Evolutionary conservation across 2,888 invertebrate genomes (phyloP), one percentile per base, ranked within the genome.

Genomic region (Volucella inanis): DNA sequence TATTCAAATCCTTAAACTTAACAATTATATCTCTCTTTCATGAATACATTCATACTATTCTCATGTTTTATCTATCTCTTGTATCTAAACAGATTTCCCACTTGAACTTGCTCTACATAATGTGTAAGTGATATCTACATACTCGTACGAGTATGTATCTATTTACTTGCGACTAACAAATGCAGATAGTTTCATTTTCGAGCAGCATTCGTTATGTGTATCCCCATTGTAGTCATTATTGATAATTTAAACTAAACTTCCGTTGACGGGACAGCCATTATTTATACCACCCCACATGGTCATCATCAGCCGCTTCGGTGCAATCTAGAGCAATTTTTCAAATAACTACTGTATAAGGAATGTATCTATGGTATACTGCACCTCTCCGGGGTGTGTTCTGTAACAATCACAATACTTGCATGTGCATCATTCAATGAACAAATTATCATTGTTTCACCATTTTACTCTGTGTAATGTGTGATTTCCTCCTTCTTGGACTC

Each of bases 181-280:
- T 57, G 57, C 57, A 57, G 14, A 57, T 41, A 57, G 39, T 4
- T 57, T 9, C 31, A 39, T 57, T 57, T 57, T 1, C 10, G 10
- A 31, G 2, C n/a, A 2, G n/a, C n/a, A 6, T 39, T 57, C 12
- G 8, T 39, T 38, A 31, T 6, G 31, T 31, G 31, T 15, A 14
- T 39, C 12, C 57, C n/a, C 12, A 57, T 57, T 57, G 1, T 15
- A 39, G 39, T 39, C 39, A 57, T 52, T 65, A 52, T 65, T 65
- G 50, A 52, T 52, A 65, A 41, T 52, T 65, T 18, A 65, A 52
- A 50, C 15, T 65, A 65, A 65, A 65, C 65, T 65, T 65, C 65
- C 65, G 65, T 11, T 50, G 50, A 39, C 50, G 38, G 31, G 8
- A 22, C 18, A 1, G n/a, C 10, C 10, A 39, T 14, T 39, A 57